Conservation (phyloP, 2,113 vertebrate species). For the Zosterops lateralis region DNA sequence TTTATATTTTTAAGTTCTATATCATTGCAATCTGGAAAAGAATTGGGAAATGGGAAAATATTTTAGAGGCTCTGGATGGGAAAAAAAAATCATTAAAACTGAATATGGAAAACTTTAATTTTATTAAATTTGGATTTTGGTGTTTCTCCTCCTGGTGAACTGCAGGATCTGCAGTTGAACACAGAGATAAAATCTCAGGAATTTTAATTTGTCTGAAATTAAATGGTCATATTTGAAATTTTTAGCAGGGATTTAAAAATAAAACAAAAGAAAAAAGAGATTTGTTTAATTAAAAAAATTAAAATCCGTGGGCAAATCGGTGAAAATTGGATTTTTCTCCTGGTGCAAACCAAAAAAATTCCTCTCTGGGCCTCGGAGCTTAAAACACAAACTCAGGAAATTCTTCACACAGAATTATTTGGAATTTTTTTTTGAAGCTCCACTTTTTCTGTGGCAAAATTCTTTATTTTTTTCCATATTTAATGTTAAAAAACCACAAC, state of each 20-base stretch:
- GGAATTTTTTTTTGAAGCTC: neutral
- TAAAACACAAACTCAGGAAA: neutral
- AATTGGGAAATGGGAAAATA: neutral
- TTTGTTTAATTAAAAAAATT: neutral
- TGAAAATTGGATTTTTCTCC: neutral
- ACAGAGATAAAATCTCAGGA: neutral
- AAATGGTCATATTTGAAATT: neutral
- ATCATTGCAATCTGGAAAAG: too few species aligned
- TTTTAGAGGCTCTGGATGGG: neutral
- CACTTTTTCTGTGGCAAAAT: neutral
- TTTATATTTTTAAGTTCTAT: too few species aligned
- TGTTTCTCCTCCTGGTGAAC: neutral
- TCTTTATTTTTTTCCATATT: neutral
- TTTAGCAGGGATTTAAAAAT: neutral
- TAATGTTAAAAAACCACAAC: neutral
- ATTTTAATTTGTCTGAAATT: neutral
- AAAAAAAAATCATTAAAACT: neutral
- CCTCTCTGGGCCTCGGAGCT: neutral
- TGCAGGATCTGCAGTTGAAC: neutral
- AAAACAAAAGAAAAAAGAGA: fast-evolving
- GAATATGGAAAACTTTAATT: neutral
- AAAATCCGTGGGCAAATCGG: neutral
- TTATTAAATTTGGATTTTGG: too few species aligned
- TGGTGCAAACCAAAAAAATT: neutral
- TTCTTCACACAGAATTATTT: too few species aligned